phyloP scores from a whole-genome alignment of 2,888 invertebrate genomes.

The Ormyrus thymus region DNA sequence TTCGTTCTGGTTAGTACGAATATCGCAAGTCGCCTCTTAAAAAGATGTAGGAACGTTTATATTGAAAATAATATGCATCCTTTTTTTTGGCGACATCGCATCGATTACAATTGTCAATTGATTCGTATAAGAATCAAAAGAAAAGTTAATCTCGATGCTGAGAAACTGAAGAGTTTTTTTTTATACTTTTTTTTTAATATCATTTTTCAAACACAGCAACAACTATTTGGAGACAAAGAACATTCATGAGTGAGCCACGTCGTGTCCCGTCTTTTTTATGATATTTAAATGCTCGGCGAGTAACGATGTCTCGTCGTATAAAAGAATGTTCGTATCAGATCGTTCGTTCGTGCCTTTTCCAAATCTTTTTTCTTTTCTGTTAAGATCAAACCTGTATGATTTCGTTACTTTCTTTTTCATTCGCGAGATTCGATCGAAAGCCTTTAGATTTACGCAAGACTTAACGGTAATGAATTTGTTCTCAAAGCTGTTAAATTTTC shows the following conservation, averaged over 20 bases:
- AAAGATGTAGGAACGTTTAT: slow-evolving; percentile 71
- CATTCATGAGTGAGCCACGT: slow-evolving; percentile 14
- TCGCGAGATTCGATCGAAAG: slow-evolving; percentile 39
- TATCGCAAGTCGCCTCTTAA: slow-evolving; percentile 46
- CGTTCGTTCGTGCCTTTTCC: background rate
- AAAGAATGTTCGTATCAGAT: slow-evolving; percentile 18
- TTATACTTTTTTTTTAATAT: background rate
- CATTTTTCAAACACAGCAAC: slow-evolving; percentile 6
- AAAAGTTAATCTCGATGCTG: slow-evolving; percentile 6
- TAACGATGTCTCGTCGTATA: slow-evolving; percentile 5
- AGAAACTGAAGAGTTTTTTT: slow-evolving; percentile 7
- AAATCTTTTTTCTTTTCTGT: background rate
- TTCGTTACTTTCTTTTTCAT: background rate
- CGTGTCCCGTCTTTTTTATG: background rate
- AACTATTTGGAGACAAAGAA: slow-evolving; percentile 6
- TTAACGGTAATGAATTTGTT: background rate
- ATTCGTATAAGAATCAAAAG: slow-evolving; percentile 31
- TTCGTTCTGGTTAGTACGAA: slow-evolving; percentile 32
- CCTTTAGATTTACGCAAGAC: slow-evolving; percentile 14
- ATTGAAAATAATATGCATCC: slow-evolving; percentile 69
- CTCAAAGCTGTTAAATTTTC: background rate
- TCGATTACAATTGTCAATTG: slow-evolving; percentile 44
- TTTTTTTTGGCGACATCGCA: slow-evolving; percentile 59
- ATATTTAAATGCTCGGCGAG: slow-evolving; percentile 20
- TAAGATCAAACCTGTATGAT: background rate